phyloP scores from a whole-genome alignment of 2,888 invertebrate species.

The Drosophila formosana region DNA sequence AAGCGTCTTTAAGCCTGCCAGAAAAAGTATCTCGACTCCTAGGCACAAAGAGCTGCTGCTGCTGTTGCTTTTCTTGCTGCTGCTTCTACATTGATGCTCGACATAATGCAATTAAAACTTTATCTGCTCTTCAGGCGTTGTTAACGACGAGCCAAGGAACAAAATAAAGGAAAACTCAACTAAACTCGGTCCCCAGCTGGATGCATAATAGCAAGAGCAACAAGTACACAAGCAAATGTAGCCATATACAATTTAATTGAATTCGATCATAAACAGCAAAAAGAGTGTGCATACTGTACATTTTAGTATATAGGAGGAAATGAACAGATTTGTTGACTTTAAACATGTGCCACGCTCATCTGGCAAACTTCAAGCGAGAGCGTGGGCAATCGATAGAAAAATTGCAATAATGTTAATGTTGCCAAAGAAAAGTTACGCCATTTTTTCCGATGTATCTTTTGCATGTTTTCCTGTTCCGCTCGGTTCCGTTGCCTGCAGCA shows the following conservation, averaged over 20 bases:
- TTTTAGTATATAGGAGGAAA: not conserved
- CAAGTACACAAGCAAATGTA: conserved; percentile 7
- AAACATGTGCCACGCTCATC: not conserved
- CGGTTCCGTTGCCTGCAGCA: conserved; percentile 85
- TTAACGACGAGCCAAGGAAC: conserved; percentile 13
- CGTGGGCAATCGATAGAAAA: conserved; percentile 15
- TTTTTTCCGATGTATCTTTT: conserved; percentile 22
- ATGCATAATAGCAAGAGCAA: not conserved
- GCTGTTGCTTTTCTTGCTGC: no score
- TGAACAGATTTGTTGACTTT: not conserved
- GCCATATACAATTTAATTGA: conserved; percentile 7
- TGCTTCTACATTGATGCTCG: conserved; percentile 26
- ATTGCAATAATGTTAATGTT: conserved; percentile 16
- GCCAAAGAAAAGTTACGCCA: conserved; percentile 1
- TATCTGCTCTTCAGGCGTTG: conserved; percentile 25
- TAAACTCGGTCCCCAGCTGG: conserved; percentile 1
- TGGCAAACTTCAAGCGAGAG: not conserved
- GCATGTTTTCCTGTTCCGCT: not conserved
- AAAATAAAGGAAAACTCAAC: conserved; percentile 1
- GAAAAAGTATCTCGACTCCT: conserved; percentile 32
- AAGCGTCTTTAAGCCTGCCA: conserved; percentile 47
- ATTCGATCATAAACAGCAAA: conserved; percentile 9
- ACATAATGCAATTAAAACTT: conserved; percentile 61
- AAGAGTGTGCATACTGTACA: not conserved
- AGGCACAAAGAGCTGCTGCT: conserved; percentile 29